Percentiles rank a stretch among this genome's conserved stretches.
These are phyloP conservation scores for Diacarnus erythraeanus DNA, from an alignment of 37 sponge, comb jelly and placozoan species.

Conservation along the genomic window DNA sequence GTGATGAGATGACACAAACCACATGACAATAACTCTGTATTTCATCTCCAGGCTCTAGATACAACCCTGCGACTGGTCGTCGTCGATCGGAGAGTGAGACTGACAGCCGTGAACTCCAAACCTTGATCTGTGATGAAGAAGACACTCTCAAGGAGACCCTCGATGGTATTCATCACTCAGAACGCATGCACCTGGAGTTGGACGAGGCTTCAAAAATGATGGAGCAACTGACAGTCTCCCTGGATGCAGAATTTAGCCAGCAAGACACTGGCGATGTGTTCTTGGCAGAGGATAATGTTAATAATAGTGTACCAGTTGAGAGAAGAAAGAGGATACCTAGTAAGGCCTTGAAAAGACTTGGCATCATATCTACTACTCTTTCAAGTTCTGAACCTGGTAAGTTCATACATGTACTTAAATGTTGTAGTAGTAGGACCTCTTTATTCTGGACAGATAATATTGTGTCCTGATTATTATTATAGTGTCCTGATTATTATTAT, in stretches of 20 bases:
- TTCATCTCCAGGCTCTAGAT: background rate
- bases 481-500: too few species aligned
- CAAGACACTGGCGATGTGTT: background rate
- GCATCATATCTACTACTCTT: background rate
- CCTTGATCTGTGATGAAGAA: background rate
- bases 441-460: too few species aligned
- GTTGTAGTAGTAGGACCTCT: too few species aligned
- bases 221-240: background rate
- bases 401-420: too few species aligned
- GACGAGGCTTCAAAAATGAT: slow-evolving; percentile 24
- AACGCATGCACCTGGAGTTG: slow-evolving; percentile 11
- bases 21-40: too few species aligned
- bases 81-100: background rate
- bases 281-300: background rate
- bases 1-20: too few species aligned
- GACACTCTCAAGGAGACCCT: background rate
- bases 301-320: background rate
- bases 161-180: background rate
- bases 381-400: slow-evolving; percentile 25
- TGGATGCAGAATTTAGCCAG: background rate
- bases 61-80: too few species aligned
- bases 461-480: too few species aligned
- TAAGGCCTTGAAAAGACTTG: background rate
- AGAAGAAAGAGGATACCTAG: background rate
- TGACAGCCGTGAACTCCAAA: background rate